phyloP scores from a whole-genome alignment of 2,888 invertebrate genomes.

The Disparrhopalites patrizii region DNA sequence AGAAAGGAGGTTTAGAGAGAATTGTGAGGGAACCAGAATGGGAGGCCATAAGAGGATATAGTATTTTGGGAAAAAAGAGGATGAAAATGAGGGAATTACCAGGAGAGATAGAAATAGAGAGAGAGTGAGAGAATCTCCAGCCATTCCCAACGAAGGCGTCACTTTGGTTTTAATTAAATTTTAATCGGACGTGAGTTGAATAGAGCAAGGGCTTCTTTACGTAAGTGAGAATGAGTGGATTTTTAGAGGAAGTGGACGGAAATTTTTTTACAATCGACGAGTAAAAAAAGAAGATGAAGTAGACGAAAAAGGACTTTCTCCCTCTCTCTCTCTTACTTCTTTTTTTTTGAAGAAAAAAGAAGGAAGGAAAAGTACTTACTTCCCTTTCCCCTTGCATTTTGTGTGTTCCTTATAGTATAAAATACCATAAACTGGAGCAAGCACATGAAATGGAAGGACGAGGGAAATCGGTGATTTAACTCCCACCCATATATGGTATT shows the following conservation, averaged over 20 bases:
- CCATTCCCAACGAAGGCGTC: conserved; percentile 21
- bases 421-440: too few relatives aligned
- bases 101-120: neutral
- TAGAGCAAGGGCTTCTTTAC: conserved; percentile 11
- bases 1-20: neutral
- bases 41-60: neutral
- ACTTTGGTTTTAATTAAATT: conserved; percentile 45
- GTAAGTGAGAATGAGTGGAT: conserved; percentile 15
- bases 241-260: conserved; percentile 17
- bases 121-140: neutral
- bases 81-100: conserved; percentile 3
- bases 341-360: neutral
- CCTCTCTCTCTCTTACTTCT: neutral
- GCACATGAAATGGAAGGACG: too few relatives aligned
- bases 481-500: neutral
- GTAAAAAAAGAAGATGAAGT: neutral
- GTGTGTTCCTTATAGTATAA: too few relatives aligned
- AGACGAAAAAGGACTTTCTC: neutral
- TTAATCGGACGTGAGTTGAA: conserved; percentile 43
- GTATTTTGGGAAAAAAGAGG: neutral
- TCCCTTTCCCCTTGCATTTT: too few relatives aligned
- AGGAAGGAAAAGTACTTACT: neutral
- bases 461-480: conserved; percentile 5
- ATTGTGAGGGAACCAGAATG: too few relatives aligned
- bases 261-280: conserved; percentile 16